phyloP scores from a whole-genome alignment of 1,140 invertebrate species.

The Hesperophylax magnus region DNA sequence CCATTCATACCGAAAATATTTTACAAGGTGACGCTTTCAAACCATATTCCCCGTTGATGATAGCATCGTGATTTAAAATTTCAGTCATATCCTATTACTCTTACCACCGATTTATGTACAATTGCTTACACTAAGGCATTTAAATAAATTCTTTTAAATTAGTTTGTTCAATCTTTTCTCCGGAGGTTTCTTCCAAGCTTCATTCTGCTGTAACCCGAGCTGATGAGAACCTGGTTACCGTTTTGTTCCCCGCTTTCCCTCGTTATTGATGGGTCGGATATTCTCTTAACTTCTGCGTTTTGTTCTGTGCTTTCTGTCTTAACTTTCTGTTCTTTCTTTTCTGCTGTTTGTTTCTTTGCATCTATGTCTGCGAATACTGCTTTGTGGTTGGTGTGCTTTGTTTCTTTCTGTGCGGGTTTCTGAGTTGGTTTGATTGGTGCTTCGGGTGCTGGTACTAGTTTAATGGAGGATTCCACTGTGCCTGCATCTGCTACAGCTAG shows the following conservation, averaged over 20 bases:
- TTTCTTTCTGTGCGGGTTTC: conserved; percentile 47
- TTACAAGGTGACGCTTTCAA: conserved; percentile 52
- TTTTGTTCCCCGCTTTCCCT: conserved; percentile 65
- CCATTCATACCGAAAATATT: conserved; percentile 51
- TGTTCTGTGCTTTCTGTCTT: conserved; percentile 55
- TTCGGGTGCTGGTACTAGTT: conserved; percentile 59
- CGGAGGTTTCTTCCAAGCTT: conserved; percentile 67
- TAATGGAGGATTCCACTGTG: conserved; percentile 66
- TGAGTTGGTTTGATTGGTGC: conserved; percentile 4
- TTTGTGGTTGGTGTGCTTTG: conserved; percentile 52
- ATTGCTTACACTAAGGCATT: conserved; percentile 51
- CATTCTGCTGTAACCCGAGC: conserved; percentile 71
- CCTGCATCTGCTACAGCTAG: conserved; percentile 72
- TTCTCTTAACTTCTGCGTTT: conserved; percentile 27
- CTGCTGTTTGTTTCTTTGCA: conserved; percentile 51
- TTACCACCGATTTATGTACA: conserved; percentile 51
- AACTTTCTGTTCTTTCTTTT: conserved; percentile 51
- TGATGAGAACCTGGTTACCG: conserved; percentile 66
- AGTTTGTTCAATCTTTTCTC: conserved; percentile 53
- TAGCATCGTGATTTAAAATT: conserved; percentile 43
- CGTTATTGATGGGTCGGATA: conserved; percentile 67
- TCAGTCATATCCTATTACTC: conserved; percentile 34
- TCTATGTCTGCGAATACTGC: conserved; percentile 58
- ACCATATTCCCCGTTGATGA: conserved; percentile 27
- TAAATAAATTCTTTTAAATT: conserved; percentile 51